phyloP scores from a whole-genome alignment of 2,888 invertebrate genomes.

The Volucella zonaria region DNA sequence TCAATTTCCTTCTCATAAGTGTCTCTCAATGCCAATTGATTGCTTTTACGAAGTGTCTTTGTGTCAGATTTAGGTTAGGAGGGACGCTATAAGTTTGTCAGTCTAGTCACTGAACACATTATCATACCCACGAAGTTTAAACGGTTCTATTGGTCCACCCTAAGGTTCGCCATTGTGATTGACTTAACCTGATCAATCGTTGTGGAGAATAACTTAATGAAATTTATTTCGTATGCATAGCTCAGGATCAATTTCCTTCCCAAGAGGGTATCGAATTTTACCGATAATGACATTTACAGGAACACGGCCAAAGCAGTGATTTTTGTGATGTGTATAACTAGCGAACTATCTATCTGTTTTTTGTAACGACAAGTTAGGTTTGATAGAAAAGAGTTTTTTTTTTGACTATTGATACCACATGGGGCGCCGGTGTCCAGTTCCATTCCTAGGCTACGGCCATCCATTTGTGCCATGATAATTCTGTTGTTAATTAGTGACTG shows the following conservation, averaged over 20 bases:
- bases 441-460: not conserved
- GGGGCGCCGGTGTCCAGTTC: not conserved
- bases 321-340: slow-evolving; percentile 39
- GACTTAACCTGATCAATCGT: not conserved
- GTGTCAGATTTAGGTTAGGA: too few species aligned
- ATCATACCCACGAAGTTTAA: too few species aligned
- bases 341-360: too few species aligned
- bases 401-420: not conserved
- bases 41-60: slow-evolving; percentile 16
- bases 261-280: too few species aligned
- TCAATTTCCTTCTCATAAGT: slow-evolving; percentile 40
- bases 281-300: not conserved
- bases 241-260: too few species aligned
- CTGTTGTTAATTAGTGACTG: not conserved
- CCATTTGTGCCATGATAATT: not conserved
- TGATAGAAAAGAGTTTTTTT: not conserved
- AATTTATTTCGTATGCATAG: too few species aligned
- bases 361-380: not conserved
- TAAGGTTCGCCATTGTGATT: too few species aligned
- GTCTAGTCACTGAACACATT: too few species aligned
- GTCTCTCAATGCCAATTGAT: slow-evolving; percentile 33
- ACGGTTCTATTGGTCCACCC: too few species aligned
- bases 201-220: not conserved
- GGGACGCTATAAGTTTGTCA: too few species aligned
- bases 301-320: not conserved